A percentile compares a stretch with the other conserved stretches of the same genome.
These are phyloP conservation scores for Unio pictorum DNA, from an alignment of 2,888 invertebrate species.

Conservation along the genomic window DNA sequence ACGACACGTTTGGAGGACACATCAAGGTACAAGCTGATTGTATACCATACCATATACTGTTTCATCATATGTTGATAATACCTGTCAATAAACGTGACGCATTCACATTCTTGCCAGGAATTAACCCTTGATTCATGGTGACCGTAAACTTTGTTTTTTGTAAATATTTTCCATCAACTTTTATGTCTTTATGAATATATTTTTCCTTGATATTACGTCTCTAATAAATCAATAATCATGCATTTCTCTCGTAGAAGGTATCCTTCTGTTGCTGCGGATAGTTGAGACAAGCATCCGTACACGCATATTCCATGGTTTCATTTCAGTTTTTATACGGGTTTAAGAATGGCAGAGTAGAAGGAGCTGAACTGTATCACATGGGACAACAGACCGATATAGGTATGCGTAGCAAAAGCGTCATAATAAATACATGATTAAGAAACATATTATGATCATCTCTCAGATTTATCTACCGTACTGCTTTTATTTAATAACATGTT, in stretches of 20 bases:
- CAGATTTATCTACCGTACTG: too few species aligned
- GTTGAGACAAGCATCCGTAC: not conserved
- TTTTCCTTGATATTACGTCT: not conserved
- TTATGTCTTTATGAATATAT: too few species aligned
- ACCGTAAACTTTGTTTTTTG: too few species aligned
- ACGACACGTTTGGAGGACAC: slow-evolving; percentile 56
- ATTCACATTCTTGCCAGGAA: too few species aligned
- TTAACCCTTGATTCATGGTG: too few species aligned
- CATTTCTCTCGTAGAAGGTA: too few species aligned
- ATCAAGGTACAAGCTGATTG: slow-evolving; percentile 35
- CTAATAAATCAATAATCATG: not conserved
- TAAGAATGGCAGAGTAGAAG: slow-evolving; percentile 39
- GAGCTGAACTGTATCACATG: slow-evolving; percentile 53
- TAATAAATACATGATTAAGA: not conserved
- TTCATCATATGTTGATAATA: too few species aligned
- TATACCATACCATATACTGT: not conserved
- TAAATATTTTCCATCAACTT: too few species aligned
- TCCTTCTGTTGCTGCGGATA: too few species aligned
- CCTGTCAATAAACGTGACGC: too few species aligned
- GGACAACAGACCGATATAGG: slow-evolving; percentile 48
- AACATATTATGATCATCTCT: too few species aligned
- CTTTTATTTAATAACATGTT: too few species aligned
- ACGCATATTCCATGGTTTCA: not conserved
- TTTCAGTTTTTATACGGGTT: slow-evolving; percentile 33
- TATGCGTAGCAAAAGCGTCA: not conserved